These are phyloP conservation scores for Rhabdomys pumilio DNA, from an alignment of 2,797 vertebrate genomes.

Conservation along the genomic window DNA sequence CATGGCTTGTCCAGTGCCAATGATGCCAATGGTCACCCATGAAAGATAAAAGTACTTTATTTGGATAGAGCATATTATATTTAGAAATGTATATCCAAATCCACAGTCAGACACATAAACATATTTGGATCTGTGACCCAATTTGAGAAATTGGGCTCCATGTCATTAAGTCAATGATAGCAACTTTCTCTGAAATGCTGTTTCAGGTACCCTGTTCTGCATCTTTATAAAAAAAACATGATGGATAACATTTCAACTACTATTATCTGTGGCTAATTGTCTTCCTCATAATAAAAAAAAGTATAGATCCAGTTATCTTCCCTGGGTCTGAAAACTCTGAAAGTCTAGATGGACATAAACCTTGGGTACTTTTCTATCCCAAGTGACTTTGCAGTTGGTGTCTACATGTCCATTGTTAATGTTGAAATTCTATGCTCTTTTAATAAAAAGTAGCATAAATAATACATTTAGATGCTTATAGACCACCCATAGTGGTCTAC, in stretches of 20 bases:
- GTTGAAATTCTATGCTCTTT: fast-evolving
- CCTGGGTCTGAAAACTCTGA: background rate
- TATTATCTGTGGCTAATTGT: background rate
- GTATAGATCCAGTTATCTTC: fast-evolving
- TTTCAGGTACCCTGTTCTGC: background rate
- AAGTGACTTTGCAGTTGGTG: fast-evolving
- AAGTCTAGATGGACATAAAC: background rate
- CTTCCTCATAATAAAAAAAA: background rate
- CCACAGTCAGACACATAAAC: background rate
- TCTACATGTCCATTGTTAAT: fast-evolving
- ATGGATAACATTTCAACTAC: background rate
- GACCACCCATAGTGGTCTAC: too few species aligned
- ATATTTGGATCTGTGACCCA: background rate
- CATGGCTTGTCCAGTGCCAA: background rate
- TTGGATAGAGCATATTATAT: background rate
- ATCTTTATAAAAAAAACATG: background rate
- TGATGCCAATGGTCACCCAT: background rate
- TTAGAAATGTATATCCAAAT: background rate
- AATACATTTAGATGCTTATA: background rate
- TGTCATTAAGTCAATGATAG: too few species aligned
- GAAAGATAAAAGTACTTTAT: background rate
- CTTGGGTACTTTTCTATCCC: too few species aligned
- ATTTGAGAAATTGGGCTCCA: background rate
- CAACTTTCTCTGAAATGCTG: fast-evolving
- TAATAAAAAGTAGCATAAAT: background rate